Evolutionary conservation across 2,888 invertebrate genomes (phyloP).

Genomic region (Drosophila multiciliata): DNA sequence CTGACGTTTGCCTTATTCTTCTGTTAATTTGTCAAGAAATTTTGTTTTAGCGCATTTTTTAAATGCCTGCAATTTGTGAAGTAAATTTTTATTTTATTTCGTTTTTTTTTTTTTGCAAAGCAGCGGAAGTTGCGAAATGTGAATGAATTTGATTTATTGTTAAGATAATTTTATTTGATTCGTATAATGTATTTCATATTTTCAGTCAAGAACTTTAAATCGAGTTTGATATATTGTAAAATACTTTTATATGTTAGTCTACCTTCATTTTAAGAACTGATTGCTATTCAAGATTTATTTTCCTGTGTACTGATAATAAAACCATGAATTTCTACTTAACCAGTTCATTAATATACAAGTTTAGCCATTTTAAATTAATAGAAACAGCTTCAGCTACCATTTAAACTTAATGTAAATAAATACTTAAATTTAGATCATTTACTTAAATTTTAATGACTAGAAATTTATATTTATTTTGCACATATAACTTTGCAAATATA

Average conservation of each 20-base stretch:
- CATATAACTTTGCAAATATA: background rate
- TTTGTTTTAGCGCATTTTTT: constrained; percentile 63
- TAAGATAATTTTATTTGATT: background rate
- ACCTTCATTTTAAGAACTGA: background rate
- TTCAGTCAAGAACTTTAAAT: background rate
- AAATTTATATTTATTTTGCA: background rate
- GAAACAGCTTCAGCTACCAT: background rate
- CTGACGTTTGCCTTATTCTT: constrained; percentile 20
- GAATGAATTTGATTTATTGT: background rate
- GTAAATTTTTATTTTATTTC: constrained; percentile 1
- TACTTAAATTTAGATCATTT: background rate
- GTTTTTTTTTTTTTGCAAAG: background rate
- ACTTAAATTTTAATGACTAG: background rate
- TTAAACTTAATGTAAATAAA: background rate
- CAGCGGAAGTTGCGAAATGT: constrained; percentile 3
- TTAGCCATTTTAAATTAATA: background rate
- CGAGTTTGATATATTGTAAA: background rate
- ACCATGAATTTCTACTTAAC: background rate
- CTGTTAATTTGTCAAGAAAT: constrained; percentile 78
- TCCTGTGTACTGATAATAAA: background rate
- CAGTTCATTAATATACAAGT: background rate
- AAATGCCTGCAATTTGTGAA: constrained; percentile 47
- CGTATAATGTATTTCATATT: background rate
- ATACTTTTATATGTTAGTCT: background rate
- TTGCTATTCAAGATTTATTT: background rate